phyloP scores from a whole-genome alignment of 2,797 vertebrate genomes.

The Limosa lapponica region DNA sequence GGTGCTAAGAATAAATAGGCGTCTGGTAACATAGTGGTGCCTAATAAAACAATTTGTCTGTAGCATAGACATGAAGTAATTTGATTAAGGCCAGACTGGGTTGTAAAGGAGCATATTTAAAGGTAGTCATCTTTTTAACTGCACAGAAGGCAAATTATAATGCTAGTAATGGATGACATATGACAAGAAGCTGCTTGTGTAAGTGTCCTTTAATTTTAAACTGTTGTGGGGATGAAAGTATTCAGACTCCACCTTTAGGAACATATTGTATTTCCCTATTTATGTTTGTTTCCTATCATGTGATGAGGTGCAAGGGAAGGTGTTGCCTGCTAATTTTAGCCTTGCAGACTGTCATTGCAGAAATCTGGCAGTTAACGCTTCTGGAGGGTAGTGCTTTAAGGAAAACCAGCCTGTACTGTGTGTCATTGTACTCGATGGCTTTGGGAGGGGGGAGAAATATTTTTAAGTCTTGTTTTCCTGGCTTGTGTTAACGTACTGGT shows the following conservation, averaged over 20 bases:
- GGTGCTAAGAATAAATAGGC: neutral
- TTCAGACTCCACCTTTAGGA: slow-evolving; percentile 27
- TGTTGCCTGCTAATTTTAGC: slow-evolving; percentile 61
- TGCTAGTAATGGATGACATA: neutral
- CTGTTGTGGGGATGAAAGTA: neutral
- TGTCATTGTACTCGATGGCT: accelerated
- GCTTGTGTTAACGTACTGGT: neutral
- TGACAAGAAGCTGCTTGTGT: neutral
- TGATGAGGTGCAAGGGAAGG: slow-evolving; percentile 41
- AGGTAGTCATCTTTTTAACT: neutral
- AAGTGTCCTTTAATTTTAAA: slow-evolving; percentile 28
- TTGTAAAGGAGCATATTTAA: neutral
- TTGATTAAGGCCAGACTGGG: neutral
- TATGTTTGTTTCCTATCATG: slow-evolving; percentile 59
- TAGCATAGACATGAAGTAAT: neutral
- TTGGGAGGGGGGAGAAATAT: neutral
- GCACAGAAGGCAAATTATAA: neutral
- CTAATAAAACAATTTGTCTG: neutral
- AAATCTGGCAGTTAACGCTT: neutral
- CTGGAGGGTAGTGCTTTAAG: neutral
- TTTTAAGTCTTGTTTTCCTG: neutral
- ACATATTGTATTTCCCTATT: slow-evolving; percentile 62
- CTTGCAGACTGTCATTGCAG: slow-evolving; percentile 21
- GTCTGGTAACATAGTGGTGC: neutral
- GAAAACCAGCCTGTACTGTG: neutral